Evolutionary conservation across 1,140 invertebrate genomes (phyloP).

Genomic region (Proales similis): DNA sequence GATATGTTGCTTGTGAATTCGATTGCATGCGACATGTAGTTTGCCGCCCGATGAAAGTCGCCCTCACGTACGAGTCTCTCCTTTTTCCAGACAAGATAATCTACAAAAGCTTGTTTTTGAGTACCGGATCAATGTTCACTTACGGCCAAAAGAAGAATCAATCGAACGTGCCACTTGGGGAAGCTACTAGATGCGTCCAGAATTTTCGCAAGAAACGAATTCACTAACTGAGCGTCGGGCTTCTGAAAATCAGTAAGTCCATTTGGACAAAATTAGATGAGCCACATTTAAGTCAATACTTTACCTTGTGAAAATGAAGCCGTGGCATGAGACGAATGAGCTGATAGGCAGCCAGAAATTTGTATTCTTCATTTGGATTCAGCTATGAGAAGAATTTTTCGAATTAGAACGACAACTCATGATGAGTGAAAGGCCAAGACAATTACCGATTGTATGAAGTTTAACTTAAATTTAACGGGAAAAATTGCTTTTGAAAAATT

Average conservation of each 20-base stretch:
- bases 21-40: background rate
- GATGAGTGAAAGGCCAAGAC: background rate
- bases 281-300: background rate
- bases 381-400: too few relatives aligned
- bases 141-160: slow-evolving; percentile 26
- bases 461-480: slow-evolving; percentile 32
- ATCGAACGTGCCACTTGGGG: slow-evolving; percentile 14
- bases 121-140: background rate
- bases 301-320: background rate
- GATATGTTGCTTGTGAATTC: slow-evolving; percentile 4
- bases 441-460: background rate
- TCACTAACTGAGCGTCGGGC: slow-evolving; percentile 2
- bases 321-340: slow-evolving; percentile 9
- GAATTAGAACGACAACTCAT: background rate
- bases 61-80: too few relatives aligned
- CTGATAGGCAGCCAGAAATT: slow-evolving; percentile 20
- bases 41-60: slow-evolving; percentile 13
- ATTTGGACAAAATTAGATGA: background rate
- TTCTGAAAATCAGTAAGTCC: background rate
- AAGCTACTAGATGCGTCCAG: slow-evolving; percentile 1
- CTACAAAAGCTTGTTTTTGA: slow-evolving; percentile 1
- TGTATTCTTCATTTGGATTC: slow-evolving; percentile 34
- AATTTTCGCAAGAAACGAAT: slow-evolving; percentile 24
- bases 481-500: slow-evolving; percentile 11
- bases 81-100: slow-evolving; percentile 15